A percentile compares a stretch with the other conserved stretches of the same genome.
These are phyloP conservation scores for Leucoptera coffeella DNA, from an alignment of 2,888 invertebrate species.

Conservation along the genomic window DNA sequence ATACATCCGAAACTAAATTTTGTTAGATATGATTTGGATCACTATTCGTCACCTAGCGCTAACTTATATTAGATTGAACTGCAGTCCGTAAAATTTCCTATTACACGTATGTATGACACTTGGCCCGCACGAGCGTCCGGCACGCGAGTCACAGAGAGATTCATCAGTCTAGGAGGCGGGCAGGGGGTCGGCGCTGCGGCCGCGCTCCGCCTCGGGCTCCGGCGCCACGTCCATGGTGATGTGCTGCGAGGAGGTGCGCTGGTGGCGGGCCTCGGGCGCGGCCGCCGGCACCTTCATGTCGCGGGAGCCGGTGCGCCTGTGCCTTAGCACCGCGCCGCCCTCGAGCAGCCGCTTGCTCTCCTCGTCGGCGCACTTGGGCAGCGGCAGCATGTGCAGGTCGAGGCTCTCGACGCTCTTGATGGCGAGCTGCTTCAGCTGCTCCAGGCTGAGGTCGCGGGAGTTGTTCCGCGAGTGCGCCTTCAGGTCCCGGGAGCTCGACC, in stretches of 20 bases:
- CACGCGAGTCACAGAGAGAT: neutral
- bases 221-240: conserved; percentile 30
- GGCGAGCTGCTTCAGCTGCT: conserved; percentile 37
- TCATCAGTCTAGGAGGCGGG: conserved; percentile 14
- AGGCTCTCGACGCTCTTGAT: conserved; percentile 42
- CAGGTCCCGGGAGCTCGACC: conserved; percentile 19
- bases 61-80: no score
- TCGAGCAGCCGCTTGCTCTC: conserved; percentile 42
- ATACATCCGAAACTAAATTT: conserved; percentile 1
- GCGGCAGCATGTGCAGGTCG: conserved; percentile 29
- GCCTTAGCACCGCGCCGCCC: conserved; percentile 38
- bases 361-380: conserved; percentile 28
- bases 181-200: conserved; percentile 38
- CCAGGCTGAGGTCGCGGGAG: conserved; percentile 43
- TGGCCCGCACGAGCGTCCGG: neutral
- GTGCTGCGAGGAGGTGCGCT: conserved; percentile 44
- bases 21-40: conserved; percentile 4
- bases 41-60: conserved; percentile 1
- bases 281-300: conserved; percentile 32
- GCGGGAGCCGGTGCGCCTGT: conserved; percentile 56
- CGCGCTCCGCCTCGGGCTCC: conserved; percentile 27
- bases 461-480: conserved; percentile 44
- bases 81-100: no score
- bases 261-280: conserved; percentile 23
- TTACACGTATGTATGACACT: neutral